Conservation (phyloP, 2,113 vertebrate genomes). For the Pluvianellus socialis region DNA sequence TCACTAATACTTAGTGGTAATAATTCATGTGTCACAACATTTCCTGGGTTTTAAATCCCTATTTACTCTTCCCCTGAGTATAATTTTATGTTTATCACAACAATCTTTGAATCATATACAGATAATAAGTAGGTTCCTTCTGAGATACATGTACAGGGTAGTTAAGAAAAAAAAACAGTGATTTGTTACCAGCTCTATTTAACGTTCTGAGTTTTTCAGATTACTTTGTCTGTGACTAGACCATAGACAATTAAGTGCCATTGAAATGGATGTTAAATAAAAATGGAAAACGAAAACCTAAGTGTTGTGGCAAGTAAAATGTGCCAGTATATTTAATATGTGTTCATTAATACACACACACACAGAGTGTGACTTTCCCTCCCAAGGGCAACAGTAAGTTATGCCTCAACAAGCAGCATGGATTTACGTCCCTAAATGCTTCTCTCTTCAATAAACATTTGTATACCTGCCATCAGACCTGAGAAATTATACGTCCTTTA, state of each 20-base stretch:
- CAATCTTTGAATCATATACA: not conserved
- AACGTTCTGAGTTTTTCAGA: not conserved
- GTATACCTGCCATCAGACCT: not conserved
- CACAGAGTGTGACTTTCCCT: not conserved
- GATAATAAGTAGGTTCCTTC: not conserved
- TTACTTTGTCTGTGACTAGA: not conserved
- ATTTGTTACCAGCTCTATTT: not conserved
- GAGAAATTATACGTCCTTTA: not conserved
- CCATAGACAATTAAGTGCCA: not conserved
- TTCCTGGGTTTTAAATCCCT: not conserved
- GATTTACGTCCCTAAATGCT: conserved; percentile 39
- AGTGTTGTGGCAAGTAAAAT: not conserved
- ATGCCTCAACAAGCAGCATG: conserved; percentile 36
- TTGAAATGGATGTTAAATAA: not conserved
- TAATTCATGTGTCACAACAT: not conserved
- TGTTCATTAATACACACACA: conserved; percentile 20
- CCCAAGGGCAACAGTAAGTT: conserved; percentile 27
- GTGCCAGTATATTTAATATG: conserved; percentile 6
- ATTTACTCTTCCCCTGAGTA: not conserved
- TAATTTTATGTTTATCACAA: not conserved
- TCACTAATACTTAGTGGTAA: not conserved
- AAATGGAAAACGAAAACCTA: not conserved
- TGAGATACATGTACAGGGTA: not conserved
- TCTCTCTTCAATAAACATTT: conserved; percentile 12
- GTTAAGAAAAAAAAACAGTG: not conserved